A percentile compares a stretch with the other conserved stretches of the same genome.
phyloP scores from a whole-genome alignment of 2,113 vertebrate genomes.

The Gymnobelideus leadbeateri region DNA sequence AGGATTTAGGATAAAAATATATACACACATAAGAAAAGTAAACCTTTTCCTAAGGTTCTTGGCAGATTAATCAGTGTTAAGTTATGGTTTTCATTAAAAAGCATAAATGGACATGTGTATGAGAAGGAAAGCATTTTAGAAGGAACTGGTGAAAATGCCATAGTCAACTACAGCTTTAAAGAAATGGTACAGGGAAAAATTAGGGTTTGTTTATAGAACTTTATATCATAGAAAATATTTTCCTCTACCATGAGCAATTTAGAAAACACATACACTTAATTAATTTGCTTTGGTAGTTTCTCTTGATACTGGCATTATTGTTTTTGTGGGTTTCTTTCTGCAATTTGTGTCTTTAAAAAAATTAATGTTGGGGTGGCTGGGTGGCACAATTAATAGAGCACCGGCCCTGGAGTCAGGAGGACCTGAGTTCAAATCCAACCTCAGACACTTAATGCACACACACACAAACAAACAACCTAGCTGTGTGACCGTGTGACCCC shows the following conservation, averaged over 20 bases:
- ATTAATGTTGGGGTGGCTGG: no score
- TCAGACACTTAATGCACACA: no score
- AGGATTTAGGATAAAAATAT: slow-evolving; percentile 26
- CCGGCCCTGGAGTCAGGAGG: no score
- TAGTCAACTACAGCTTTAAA: slow-evolving; percentile 13
- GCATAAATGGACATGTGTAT: slow-evolving; percentile 16
- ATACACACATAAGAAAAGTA: slow-evolving; percentile 5
- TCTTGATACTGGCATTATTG: neutral
- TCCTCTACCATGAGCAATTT: slow-evolving; percentile 33
- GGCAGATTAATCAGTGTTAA: slow-evolving; percentile 13
- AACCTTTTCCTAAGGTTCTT: slow-evolving; percentile 24
- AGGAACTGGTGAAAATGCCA: neutral
- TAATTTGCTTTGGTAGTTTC: slow-evolving; percentile 24
- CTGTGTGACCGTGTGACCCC: no score
- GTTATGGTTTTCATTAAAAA: slow-evolving; percentile 7
- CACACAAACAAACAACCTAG: no score
- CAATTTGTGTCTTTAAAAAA: neutral
- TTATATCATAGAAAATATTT: slow-evolving; percentile 33
- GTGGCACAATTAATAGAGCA: no score
- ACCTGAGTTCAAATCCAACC: no score
- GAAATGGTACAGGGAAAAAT: neutral
- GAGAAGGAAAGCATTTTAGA: slow-evolving; percentile 27
- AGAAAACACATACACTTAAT: neutral
- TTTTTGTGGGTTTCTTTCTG: neutral
- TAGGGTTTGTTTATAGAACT: neutral